Base-by-base conservation (phyloP, 1,140 invertebrate species). In the Cotesia chilonis region DNA sequence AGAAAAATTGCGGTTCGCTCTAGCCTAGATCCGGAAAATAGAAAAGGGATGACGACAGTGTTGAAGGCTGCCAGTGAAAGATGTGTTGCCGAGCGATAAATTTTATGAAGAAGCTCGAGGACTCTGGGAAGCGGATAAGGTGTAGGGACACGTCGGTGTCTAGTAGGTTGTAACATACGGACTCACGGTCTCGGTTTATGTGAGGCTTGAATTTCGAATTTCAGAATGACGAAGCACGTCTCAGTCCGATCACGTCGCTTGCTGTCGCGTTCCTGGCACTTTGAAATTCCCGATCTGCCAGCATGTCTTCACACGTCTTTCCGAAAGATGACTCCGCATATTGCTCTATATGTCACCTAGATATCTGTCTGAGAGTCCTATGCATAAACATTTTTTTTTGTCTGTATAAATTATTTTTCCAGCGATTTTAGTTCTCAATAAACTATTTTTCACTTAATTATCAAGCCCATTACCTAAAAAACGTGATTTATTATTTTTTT, bases 221-320 rank as follows among this genome's bases (percentile, higher is more conserved):
- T 73, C 75, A 75, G 76, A 80, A 79, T 80, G 78, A 79, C 61
- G 57, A 69, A 70, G 4, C 69, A 69, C 52, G 71, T 63, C 38
- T 73, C 72, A 83, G 76, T 78, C 81, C 74, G 80, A 82, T 83
- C 83, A 83, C 81, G 81, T 83, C 73, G 76, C 75, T 75, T 59
- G 70, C 66, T 68, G 66, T 55, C 66, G 51, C 35, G 54, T 68
- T 54, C 7, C 51, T 68, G 66, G 47, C 66, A 68, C 66, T 68
- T 68, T 54, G 51, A 55, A 55, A 68, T 68, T 68, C 66, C 28
- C 66, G 66, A 68, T 68, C 66, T 54, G 66, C 66, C 51, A 68
- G 28, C 1, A 10, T 55, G 66, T 69, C 66, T 57, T 68, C 10
- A 60, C 52, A 69, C 36, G 12, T 38, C 41, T 28, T 68, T 28